Evolutionary conservation across 2,797 vertebrate genomes (phyloP), one percentile per base, ranked within the genome.

Genomic region (Brachyrhaphis roseni): DNA sequence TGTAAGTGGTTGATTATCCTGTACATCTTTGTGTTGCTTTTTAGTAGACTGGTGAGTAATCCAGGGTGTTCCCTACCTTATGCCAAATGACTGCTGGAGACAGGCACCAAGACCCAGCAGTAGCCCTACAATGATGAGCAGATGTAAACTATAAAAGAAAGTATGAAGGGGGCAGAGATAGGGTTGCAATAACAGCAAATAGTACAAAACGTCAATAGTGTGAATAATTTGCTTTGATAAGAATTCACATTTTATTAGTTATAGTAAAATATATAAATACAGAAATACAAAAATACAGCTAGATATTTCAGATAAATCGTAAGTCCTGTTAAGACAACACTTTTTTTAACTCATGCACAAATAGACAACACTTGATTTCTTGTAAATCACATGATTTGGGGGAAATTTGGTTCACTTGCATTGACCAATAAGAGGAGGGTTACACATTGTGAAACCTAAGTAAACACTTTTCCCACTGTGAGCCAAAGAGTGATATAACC

Each of bases 301-400:
- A 75, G 16, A 26, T 8, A 36, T 74, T 55, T 12, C 7, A 43
- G 0, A 43, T 31, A 20, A 31, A 11, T 13, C n/a, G 26, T 31
- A 59, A 57, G 13, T 28, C 12, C 8, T 73, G 41, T 20, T 72
- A n/a, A 62, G n/a, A 49, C 26, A 45, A 18, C 1, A 12, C 26
- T 26, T 20, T 53, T 66, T n/a, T 31, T 0, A 39, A 16, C 13
- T 59, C 45, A 31, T 26, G 43, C 12, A 12, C 10, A 68, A 72
- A 0, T 64, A 53, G 41, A 39, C 16, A 74, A 73, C 62, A 72
- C 55, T 13, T 16, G 73, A 88, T 79, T 95, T 95, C 94, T 91
- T 82, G 86, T 79, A 94, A 95, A 91, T 95, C 95, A 96, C 93
- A 86, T 95, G 95, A 91, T 79, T 91, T 93, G 0, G 31, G 55